These are phyloP conservation scores for Cistogaster globosa DNA, from an alignment of 2,888 invertebrate species.

Conservation along the genomic window DNA sequence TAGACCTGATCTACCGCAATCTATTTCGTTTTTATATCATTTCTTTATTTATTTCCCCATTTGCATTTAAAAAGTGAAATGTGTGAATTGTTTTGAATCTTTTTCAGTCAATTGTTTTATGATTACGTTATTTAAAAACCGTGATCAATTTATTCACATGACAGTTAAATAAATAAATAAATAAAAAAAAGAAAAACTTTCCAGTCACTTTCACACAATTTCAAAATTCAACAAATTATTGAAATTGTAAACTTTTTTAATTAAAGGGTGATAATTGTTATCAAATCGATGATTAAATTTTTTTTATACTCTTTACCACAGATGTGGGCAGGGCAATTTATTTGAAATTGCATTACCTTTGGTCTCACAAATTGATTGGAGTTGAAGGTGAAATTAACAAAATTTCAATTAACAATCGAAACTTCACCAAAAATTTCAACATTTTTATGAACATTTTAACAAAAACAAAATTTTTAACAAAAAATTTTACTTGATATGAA, in stretches of 20 bases:
- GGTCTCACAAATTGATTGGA: too few relatives aligned
- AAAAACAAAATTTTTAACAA: too few relatives aligned
- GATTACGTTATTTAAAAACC: slow-evolving; percentile 68
- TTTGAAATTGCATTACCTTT: too few relatives aligned
- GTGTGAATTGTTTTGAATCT: slow-evolving; percentile 76
- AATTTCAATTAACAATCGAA: too few relatives aligned
- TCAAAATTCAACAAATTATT: not conserved
- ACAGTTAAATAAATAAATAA: slow-evolving; percentile 67
- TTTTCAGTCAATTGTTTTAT: not conserved
- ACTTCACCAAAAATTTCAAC: too few relatives aligned
- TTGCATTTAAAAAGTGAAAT: slow-evolving; percentile 79
- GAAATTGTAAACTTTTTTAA: not conserved
- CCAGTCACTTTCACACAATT: slow-evolving; percentile 64
- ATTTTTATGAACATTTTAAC: too few relatives aligned
- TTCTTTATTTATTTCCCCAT: slow-evolving; percentile 4
- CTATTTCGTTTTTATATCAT: not conserved
- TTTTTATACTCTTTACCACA: not conserved
- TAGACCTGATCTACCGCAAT: slow-evolving; percentile 47
- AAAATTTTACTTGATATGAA: too few relatives aligned
- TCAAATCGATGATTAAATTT: not conserved
- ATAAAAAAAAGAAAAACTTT: slow-evolving; percentile 36
- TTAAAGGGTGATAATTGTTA: slow-evolving; percentile 40
- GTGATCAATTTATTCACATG: slow-evolving; percentile 77
- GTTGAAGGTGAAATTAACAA: too few relatives aligned
- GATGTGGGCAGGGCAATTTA: too few relatives aligned